These are phyloP conservation scores for Pithys albifrons DNA, from an alignment of 2,113 vertebrate species.

Conservation along the genomic window DNA sequence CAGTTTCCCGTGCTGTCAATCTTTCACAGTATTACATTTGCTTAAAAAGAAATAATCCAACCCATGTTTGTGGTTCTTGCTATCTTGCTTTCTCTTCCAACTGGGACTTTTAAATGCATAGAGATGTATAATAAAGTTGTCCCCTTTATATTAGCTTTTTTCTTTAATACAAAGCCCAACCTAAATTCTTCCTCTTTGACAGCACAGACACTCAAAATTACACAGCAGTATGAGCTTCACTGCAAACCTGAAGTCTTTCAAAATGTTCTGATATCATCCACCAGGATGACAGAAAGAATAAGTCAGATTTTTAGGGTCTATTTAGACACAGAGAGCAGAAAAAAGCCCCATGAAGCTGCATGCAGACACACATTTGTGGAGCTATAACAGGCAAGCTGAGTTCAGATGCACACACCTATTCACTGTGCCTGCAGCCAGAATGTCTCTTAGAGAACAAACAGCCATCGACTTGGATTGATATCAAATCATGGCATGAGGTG, in stretches of 20 bases:
- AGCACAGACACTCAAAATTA: background rate
- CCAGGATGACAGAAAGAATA: background rate
- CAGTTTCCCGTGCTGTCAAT: conserved; percentile 53
- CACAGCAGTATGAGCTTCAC: background rate
- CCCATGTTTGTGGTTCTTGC: conserved; percentile 35
- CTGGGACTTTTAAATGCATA: conserved; percentile 12
- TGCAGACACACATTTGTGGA: background rate
- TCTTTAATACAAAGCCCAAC: background rate
- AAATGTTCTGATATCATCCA: background rate
- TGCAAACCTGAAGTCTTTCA: conserved; percentile 5
- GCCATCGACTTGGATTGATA: rapidly evolving
- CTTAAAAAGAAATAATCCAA: conserved; percentile 57
- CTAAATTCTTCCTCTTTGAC: conserved; percentile 6
- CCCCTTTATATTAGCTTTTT: background rate
- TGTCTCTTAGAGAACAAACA: background rate
- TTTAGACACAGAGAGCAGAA: background rate
- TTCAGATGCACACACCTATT: background rate
- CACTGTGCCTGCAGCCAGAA: background rate
- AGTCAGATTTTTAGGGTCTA: background rate
- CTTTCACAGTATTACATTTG: conserved; percentile 48
- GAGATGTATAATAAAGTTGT: background rate
- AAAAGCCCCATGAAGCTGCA: background rate
- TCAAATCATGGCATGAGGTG: background rate
- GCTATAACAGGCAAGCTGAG: background rate
- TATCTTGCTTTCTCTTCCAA: conserved; percentile 53